Percentiles rank a stretch among this genome's conserved stretches.
These are phyloP conservation scores for Toxonevra muliebris DNA, from an alignment of 2,888 invertebrate genomes.

Conservation along the genomic window DNA sequence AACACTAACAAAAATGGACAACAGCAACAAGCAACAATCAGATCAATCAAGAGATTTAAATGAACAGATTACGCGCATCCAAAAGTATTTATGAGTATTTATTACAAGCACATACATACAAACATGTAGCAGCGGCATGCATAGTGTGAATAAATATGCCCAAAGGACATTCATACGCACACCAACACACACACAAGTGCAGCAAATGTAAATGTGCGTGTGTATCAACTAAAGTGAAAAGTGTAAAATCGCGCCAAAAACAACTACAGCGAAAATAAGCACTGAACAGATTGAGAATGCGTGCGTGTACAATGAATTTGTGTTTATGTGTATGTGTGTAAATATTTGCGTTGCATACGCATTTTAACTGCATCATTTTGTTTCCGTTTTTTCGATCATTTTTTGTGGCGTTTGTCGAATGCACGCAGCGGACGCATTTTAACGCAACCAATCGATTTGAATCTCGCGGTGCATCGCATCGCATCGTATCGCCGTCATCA, in stretches of 20 bases:
- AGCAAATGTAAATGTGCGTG: not conserved
- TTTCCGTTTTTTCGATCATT: too few relatives aligned
- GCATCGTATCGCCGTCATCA: too few relatives aligned
- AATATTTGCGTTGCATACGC: not conserved
- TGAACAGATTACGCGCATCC: conserved; percentile 26
- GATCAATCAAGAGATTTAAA: conserved; percentile 34
- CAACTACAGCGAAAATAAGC: not conserved
- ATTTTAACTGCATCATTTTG: not conserved
- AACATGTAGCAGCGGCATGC: not conserved
- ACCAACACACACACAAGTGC: not conserved
- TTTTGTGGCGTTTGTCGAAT: too few relatives aligned
- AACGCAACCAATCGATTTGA: too few relatives aligned
- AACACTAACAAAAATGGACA: too few relatives aligned
- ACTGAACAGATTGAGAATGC: too few relatives aligned
- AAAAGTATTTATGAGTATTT: conserved; percentile 28
- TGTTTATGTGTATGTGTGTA: not conserved
- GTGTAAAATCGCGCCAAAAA: not conserved
- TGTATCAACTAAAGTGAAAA: not conserved
- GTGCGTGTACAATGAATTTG: not conserved
- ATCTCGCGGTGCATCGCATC: too few relatives aligned
- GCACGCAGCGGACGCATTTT: too few relatives aligned
- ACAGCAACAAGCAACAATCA: conserved; percentile 12
- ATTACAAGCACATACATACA: conserved; percentile 11
- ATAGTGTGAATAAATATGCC: conserved; percentile 1
- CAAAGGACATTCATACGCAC: not conserved